Percentiles rank a stretch among this genome's conserved stretches.
Conservation (phyloP, 2,888 invertebrate species). For the Liopterus haemorrhoidalis region DNA sequence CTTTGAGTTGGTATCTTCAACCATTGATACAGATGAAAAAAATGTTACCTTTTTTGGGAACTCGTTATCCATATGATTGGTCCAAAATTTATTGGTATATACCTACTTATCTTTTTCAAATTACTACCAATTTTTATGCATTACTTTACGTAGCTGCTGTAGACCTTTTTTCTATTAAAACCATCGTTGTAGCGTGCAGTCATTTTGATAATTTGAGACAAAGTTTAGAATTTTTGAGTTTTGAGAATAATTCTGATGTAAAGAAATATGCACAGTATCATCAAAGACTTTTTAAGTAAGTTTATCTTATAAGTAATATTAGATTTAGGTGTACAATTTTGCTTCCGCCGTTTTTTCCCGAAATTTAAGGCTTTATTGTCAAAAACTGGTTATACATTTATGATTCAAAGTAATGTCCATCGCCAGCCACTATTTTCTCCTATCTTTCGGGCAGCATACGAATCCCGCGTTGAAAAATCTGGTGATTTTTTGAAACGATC, state of each 20-base stretch:
- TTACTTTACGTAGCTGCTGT: slow-evolving; percentile 18
- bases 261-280: slow-evolving; percentile 18
- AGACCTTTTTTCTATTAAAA: slow-evolving; percentile 22
- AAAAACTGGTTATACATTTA: too few relatives aligned
- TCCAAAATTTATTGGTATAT: slow-evolving; percentile 18
- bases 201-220: slow-evolving; percentile 21
- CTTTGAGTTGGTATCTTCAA: slow-evolving; percentile 15
- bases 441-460: too few relatives aligned
- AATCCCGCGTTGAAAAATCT: too few relatives aligned
- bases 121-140: slow-evolving; percentile 10
- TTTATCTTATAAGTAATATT: background rate
- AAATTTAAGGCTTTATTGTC: too few relatives aligned
- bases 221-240: slow-evolving; percentile 14
- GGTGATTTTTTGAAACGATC: too few relatives aligned
- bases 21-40: slow-evolving; percentile 16
- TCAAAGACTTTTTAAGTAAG: slow-evolving; percentile 22
- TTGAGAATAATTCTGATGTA: too few relatives aligned
- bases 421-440: too few relatives aligned
- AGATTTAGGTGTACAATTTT: too few relatives aligned
- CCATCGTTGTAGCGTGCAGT: slow-evolving; percentile 20
- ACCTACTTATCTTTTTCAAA: slow-evolving; percentile 12
- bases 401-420: too few relatives aligned
- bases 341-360: too few relatives aligned
- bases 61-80: slow-evolving; percentile 22
- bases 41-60: slow-evolving; percentile 21